Conservation (phyloP, 30 jellyfish, hydroid and myxozoan genomes). For the Catostylus mosaicus region DNA sequence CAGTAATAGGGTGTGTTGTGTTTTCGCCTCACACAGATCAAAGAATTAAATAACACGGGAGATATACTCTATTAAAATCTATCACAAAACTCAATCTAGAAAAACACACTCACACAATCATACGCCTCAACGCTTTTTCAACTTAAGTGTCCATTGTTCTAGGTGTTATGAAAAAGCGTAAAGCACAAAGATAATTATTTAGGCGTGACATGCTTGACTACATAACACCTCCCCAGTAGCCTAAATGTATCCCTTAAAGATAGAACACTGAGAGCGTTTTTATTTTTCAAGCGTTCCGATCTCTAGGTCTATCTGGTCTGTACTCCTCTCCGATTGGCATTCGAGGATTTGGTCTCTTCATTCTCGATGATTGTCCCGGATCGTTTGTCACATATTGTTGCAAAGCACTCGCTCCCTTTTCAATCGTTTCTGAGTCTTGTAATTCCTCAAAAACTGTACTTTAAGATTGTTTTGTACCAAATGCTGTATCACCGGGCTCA, state of each 20-base stretch:
- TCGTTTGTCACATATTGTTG: background rate
- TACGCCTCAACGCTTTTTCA: too few species aligned
- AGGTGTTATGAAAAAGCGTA: too few species aligned
- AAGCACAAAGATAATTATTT: too few species aligned
- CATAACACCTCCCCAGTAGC: background rate
- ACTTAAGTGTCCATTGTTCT: too few species aligned
- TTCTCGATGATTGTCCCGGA: background rate
- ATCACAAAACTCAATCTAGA: too few species aligned
- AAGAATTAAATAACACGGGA: too few species aligned
- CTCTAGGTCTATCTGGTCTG: conserved; percentile 25
- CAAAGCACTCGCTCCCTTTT: too few species aligned
- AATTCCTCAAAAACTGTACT: background rate
- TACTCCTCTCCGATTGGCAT: conserved; percentile 1
- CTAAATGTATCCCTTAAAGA: background rate
- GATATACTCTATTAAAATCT: too few species aligned
- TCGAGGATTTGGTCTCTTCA: conserved; percentile 3
- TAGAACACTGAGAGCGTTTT: background rate
- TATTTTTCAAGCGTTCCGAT: background rate
- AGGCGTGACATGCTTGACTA: too few species aligned
- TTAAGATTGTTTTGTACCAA: background rate
- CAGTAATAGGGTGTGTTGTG: too few species aligned
- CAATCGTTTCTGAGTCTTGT: background rate
- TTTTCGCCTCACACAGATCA: too few species aligned
- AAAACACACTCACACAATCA: too few species aligned
- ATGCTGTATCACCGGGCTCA: background rate